Evolutionary conservation across 2,113 vertebrate species (phyloP).

Genomic region (Pituophis catenifer): DNA sequence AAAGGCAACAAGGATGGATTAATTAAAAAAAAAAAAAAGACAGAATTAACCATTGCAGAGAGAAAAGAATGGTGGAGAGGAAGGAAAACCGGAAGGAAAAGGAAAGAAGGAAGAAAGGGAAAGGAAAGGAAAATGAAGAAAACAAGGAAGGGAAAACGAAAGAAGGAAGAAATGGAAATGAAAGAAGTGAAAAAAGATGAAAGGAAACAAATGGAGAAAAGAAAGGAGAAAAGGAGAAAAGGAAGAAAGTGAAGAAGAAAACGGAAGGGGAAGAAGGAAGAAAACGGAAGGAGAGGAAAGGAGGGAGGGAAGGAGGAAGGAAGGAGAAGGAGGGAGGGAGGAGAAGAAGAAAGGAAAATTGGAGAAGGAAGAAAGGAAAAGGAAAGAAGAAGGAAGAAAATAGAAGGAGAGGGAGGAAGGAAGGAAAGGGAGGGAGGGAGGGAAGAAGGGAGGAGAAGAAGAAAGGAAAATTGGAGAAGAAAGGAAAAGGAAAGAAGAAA

Average conservation of each 20-base stretch:
- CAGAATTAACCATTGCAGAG: background rate
- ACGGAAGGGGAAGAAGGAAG: background rate
- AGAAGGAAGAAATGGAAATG: too few species aligned
- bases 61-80: background rate
- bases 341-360: background rate
- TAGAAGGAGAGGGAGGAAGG: too few species aligned
- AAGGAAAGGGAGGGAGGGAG: too few species aligned
- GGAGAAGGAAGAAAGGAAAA: background rate
- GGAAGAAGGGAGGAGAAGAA: too few species aligned
- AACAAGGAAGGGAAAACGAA: background rate
- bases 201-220: background rate
- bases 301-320: too few species aligned
- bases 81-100: background rate
- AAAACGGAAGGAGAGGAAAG: too few species aligned
- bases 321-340: background rate
- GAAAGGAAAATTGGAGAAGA: too few species aligned
- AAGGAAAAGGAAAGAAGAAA: too few species aligned
- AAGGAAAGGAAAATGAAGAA: background rate
- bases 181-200: too few species aligned
- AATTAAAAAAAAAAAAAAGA: background rate
- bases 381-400: too few species aligned
- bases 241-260: background rate
- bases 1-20: background rate
- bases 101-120: background rate
- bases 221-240: background rate